Base-by-base conservation (phyloP, 2,888 invertebrate genomes). In the Oxycera nigricornis region DNA sequence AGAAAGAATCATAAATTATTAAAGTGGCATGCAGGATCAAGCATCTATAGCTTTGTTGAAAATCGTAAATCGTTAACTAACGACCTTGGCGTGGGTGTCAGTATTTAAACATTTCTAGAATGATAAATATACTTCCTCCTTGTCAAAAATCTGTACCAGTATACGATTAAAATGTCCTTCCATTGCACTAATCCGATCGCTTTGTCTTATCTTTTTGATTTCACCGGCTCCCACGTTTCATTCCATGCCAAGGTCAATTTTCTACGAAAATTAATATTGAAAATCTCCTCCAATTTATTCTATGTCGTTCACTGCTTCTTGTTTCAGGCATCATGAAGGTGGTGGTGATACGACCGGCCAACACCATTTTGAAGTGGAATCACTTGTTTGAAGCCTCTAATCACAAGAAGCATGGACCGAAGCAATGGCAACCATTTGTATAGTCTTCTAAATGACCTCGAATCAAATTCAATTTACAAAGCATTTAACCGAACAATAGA, bases 251-350 rank as follows among this genome's bases (percentile, higher is more conserved):
- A 52, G 30, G 52, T 31, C 55, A 55, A 31, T 70, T 55, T 70
- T 52, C 70, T 17, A 70, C n/a, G 52, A 31, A 55, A 70, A 70
- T 70, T 70, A 70, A 70, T 70, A 39, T 55, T 22, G 30, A 35
- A 70, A 65, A 70, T 70, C 20, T 35, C 55, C 20, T 70, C 31
- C 14, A 26, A 70, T 70, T 70, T 52, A 70, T 70, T 55, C 35
- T 35, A 6, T 35, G 7, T 35, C 35, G 6, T 35, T 35, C 11
- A 7, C 35, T 35, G 35, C 11, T 6, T 35, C 11, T 35, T 11
- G 6, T 11, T 35, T 35, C 11, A 6, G 35, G 35, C 50, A 1
- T 20, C 22, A 55, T 2, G 14, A 17, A 9, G 0, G 20, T 35
- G 35, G 17, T 35, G 22, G n/a, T 55, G 2, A 24, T 24, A 24